These are phyloP conservation scores for Scaptomyza hsui DNA, from an alignment of 1,140 invertebrate genomes.

Conservation along the genomic window DNA sequence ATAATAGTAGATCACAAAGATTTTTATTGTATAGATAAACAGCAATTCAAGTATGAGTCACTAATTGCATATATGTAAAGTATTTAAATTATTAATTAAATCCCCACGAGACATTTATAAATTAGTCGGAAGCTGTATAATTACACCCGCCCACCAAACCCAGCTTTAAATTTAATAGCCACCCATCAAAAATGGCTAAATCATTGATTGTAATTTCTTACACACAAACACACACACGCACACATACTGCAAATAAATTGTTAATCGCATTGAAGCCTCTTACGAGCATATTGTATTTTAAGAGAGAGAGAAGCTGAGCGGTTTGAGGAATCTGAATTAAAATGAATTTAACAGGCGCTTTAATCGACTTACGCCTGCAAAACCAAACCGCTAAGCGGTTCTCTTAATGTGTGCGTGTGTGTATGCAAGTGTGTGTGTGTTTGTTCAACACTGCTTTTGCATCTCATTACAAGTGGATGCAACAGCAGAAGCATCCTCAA, in stretches of 20 bases:
- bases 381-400: conserved; percentile 41
- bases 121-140: background rate
- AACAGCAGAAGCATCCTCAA: conserved; percentile 17
- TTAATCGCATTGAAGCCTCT: conserved; percentile 42
- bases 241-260: conserved; percentile 27
- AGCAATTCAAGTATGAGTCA: background rate
- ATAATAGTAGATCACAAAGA: no score
- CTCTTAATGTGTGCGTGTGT: background rate
- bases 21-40: no score
- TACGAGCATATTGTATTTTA: conserved; percentile 27
- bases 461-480: conserved; percentile 44
- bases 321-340: conserved; percentile 1
- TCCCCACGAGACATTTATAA: background rate
- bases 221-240: no score
- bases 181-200: no score
- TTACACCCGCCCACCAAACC: no score
- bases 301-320: background rate
- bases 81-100: background rate
- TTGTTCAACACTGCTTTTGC: conserved; percentile 35
- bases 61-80: conserved; percentile 4
- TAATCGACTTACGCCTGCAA: conserved; percentile 44
- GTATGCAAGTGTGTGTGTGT: conserved; percentile 8
- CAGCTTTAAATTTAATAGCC: no score
- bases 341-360: conserved; percentile 43
- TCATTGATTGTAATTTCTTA: no score